Evolutionary conservation across 2,113 vertebrate species (phyloP).

Genomic region (Candoia aspera): DNA sequence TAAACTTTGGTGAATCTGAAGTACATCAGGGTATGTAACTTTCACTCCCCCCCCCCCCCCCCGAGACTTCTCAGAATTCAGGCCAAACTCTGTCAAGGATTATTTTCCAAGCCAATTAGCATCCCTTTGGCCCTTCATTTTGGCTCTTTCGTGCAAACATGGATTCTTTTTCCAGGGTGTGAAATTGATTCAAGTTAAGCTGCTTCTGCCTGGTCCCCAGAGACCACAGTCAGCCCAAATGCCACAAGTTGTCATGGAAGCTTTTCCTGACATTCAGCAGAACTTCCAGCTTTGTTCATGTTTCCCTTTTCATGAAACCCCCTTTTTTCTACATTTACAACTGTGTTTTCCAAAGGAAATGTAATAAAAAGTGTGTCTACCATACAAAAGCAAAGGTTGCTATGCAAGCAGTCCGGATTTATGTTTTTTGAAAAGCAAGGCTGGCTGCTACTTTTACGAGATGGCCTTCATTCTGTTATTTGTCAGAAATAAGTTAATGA

Average conservation of each 20-base stretch:
- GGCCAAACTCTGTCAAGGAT: conserved; percentile 1
- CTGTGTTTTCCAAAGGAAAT: conserved; percentile 61
- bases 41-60: not conserved
- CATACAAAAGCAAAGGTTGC: conserved; percentile 46
- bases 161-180: not conserved
- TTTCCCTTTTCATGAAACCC: conserved; percentile 31
- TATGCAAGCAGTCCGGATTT: conserved; percentile 43
- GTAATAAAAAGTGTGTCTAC: conserved; percentile 21
- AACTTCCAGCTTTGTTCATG: conserved; percentile 45
- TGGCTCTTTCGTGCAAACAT: not conserved
- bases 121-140: not conserved
- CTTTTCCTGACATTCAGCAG: conserved; percentile 40
- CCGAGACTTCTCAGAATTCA: not conserved
- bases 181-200: not conserved
- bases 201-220: conserved; percentile 45
- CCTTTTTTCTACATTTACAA: conserved; percentile 54
- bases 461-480: conserved; percentile 9
- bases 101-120: not conserved
- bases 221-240: conserved; percentile 24
- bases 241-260: conserved; percentile 35
- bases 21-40: not conserved
- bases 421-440: conserved; percentile 35
- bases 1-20: conserved; percentile 11
- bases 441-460: conserved; percentile 23
- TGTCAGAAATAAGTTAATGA: conserved; percentile 22